Evolutionary conservation across 2,113 vertebrate species (phyloP).

Genomic region (Alouatta palliata): DNA sequence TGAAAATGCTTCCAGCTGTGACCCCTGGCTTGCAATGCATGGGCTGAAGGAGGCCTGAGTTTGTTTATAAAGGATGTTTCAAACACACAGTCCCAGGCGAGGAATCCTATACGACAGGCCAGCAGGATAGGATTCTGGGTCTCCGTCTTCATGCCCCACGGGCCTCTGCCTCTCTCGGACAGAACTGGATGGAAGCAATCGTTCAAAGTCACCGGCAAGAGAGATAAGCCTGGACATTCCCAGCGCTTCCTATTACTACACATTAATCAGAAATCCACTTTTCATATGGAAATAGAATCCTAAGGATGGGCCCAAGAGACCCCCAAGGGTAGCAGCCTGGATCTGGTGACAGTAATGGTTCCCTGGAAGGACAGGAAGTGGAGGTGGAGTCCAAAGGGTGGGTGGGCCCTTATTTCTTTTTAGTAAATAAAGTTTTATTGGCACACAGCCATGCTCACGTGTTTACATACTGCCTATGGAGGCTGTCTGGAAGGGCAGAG

Average conservation of each 20-base stretch:
- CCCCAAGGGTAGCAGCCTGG: background rate
- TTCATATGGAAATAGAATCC: background rate
- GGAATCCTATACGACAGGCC: background rate
- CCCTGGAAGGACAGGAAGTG: background rate
- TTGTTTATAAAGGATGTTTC: constrained; percentile 68
- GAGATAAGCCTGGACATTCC: background rate
- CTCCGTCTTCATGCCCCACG: background rate
- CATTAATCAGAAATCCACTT: background rate
- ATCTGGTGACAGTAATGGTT: background rate
- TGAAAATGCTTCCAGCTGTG: constrained; percentile 83
- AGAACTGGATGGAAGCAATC: background rate
- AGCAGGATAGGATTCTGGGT: background rate
- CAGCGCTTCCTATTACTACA: background rate
- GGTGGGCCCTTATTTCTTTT: background rate
- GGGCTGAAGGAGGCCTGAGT: constrained; percentile 42
- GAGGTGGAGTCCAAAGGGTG: background rate
- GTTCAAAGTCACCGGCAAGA: background rate
- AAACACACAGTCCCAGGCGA: constrained; percentile 18
- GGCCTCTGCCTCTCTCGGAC: background rate
- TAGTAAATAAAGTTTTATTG: background rate
- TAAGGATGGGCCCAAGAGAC: background rate
- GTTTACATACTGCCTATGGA: background rate
- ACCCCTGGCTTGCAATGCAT: constrained; percentile 49
- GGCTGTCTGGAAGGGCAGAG: background rate
- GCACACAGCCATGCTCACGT: background rate